These are phyloP conservation scores for Chionoecetes opilio DNA, from an alignment of 1,140 invertebrate species.

Conservation along the genomic window DNA sequence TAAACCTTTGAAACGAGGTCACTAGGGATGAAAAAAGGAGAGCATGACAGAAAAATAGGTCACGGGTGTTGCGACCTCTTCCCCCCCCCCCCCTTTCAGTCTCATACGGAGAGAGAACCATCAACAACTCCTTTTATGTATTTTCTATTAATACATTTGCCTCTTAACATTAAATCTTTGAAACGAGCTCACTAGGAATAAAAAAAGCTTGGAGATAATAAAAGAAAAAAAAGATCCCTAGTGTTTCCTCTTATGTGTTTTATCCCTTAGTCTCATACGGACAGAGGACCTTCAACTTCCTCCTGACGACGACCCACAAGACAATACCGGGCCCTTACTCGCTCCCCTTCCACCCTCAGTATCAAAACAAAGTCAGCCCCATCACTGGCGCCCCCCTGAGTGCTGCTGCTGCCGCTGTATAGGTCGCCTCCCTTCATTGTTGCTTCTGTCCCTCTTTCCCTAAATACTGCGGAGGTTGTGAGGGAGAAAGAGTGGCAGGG, in stretches of 20 bases:
- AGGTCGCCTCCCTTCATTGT: slow-evolving; percentile 5
- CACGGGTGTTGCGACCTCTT: too few species aligned
- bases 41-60: too few species aligned
- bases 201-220: too few species aligned
- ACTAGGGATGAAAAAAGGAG: too few species aligned
- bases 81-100: too few species aligned
- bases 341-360: not conserved
- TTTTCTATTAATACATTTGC: too few species aligned
- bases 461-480: not conserved
- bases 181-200: too few species aligned
- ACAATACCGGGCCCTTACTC: not conserved
- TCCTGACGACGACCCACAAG: slow-evolving; percentile 1
- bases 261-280: not conserved
- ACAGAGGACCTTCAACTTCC: slow-evolving; percentile 1
- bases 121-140: too few species aligned
- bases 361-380: not conserved
- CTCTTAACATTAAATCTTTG: too few species aligned
- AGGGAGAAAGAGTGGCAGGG: not conserved
- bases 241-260: too few species aligned
- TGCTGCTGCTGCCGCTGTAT: not conserved
- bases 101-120: too few species aligned
- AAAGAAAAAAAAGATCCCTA: too few species aligned
- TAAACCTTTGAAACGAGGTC: not conserved
- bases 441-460: not conserved
- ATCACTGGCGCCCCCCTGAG: not conserved